A percentile compares a stretch with the other conserved stretches of the same genome.
These are phyloP conservation scores for Lasius platythorax DNA, from an alignment of 2,888 invertebrate genomes.

Conservation along the genomic window DNA sequence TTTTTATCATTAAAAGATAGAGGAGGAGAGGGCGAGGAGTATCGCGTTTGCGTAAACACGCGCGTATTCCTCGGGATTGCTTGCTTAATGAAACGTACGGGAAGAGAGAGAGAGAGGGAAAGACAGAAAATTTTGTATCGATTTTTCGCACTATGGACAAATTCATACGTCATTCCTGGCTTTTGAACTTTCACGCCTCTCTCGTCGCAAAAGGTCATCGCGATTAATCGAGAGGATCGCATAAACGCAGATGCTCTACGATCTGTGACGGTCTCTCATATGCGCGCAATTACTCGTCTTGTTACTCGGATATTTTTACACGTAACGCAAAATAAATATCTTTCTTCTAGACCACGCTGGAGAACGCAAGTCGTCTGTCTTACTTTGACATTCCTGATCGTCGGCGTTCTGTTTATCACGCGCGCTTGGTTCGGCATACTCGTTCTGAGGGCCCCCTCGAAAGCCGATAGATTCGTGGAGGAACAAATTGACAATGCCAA, in stretches of 20 bases:
- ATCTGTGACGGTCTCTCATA: background rate
- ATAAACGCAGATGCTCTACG: background rate
- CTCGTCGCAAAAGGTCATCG: slow-evolving; percentile 8
- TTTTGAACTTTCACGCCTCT: slow-evolving; percentile 1
- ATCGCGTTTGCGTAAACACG: background rate
- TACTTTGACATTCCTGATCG: slow-evolving; percentile 67
- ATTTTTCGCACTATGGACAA: slow-evolving; percentile 13
- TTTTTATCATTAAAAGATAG: background rate
- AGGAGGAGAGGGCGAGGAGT: background rate
- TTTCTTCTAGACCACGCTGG: slow-evolving; percentile 73
- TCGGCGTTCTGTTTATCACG: slow-evolving; percentile 71
- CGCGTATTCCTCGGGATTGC: background rate
- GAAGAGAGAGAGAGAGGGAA: background rate
- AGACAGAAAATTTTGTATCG: slow-evolving; percentile 28
- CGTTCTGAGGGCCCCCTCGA: slow-evolving; percentile 58
- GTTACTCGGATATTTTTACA: background rate
- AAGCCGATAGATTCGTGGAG: slow-evolving; percentile 45
- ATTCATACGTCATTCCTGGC: slow-evolving; percentile 25
- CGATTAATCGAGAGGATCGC: background rate
- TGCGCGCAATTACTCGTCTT: background rate
- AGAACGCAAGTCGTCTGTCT: slow-evolving; percentile 73
- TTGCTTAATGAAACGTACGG: background rate
- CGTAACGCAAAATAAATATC: background rate
- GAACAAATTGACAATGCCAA: slow-evolving; percentile 74
- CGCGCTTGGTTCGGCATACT: slow-evolving; percentile 73